These are phyloP conservation scores for Orientallactaga sibirica DNA, from an alignment of 2,797 vertebrate species.

Conservation along the genomic window DNA sequence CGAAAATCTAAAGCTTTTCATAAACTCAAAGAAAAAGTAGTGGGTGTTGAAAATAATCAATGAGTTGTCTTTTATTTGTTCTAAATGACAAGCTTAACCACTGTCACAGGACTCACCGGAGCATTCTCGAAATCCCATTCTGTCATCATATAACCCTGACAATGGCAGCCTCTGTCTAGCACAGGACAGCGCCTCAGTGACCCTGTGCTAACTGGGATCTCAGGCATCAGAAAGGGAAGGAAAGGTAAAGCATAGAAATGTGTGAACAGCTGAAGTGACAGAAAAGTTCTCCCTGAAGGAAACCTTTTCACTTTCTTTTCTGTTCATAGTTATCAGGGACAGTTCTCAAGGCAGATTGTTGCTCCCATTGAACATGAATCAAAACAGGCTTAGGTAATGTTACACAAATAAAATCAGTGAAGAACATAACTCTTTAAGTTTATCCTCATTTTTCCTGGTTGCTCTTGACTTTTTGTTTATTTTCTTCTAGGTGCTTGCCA, in stretches of 20 bases:
- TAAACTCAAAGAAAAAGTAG: conserved; percentile 25
- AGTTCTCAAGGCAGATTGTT: conserved; percentile 85
- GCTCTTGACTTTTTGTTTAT: conserved; percentile 14
- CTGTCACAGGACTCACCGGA: conserved; percentile 87
- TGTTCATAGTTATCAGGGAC: conserved; percentile 89
- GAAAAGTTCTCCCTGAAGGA: conserved; percentile 90
- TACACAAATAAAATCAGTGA: conserved; percentile 80
- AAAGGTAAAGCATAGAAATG: conserved; percentile 88
- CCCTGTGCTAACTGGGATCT: conserved; percentile 86
- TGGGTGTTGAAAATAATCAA: conserved; percentile 47
- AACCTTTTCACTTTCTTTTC: conserved; percentile 83
- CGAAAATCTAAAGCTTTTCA: conserved; percentile 58
- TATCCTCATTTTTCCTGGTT: neutral
- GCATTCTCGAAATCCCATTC: conserved; percentile 90
- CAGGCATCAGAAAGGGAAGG: conserved; percentile 88
- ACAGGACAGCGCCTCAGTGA: conserved; percentile 86
- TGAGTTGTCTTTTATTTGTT: conserved; percentile 44
- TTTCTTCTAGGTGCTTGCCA: neutral
- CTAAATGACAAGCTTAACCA: conserved; percentile 84
- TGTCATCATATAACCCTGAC: conserved; percentile 89
- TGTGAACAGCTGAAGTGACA: conserved; percentile 92
- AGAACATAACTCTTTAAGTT: conserved; percentile 1
- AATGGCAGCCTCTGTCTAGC: conserved; percentile 87
- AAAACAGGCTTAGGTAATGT: conserved; percentile 74
- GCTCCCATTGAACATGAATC: conserved; percentile 83